These are phyloP conservation scores for Neoarius graeffei DNA, from an alignment of 2,113 vertebrate genomes.

Conservation along the genomic window DNA sequence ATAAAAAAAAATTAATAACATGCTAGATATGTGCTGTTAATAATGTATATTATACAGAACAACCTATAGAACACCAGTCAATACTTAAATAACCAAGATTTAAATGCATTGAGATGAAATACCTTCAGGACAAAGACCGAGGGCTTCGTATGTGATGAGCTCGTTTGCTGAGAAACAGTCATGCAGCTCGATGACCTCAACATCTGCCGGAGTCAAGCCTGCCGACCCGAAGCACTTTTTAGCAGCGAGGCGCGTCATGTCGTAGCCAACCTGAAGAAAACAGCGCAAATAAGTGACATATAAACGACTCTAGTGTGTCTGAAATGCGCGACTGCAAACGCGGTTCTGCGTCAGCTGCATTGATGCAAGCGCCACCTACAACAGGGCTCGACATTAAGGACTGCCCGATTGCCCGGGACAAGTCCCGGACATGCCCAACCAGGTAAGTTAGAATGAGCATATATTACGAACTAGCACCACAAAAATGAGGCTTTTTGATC, in stretches of 20 bases:
- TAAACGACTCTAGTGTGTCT: too few species aligned
- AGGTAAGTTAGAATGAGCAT: too few species aligned
- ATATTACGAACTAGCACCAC: too few species aligned
- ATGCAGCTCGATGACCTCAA: conserved; percentile 93
- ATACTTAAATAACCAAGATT: background rate
- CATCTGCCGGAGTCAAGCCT: conserved; percentile 79
- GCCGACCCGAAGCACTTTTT: conserved; percentile 78
- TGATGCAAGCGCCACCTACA: background rate
- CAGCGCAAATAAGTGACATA: background rate
- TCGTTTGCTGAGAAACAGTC: conserved; percentile 96
- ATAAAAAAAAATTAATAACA: background rate
- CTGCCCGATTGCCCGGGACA: too few species aligned
- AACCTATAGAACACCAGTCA: background rate
- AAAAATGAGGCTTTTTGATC: too few species aligned
- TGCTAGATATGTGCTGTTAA: background rate
- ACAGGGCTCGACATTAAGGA: too few species aligned
- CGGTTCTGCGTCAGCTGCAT: background rate
- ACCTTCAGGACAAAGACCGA: conserved; percentile 93
- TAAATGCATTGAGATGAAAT: background rate
- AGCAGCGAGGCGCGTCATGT: conserved; percentile 86
- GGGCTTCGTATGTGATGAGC: conserved; percentile 91
- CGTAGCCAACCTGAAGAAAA: conserved; percentile 82
- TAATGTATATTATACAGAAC: background rate
- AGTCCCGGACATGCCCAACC: too few species aligned
- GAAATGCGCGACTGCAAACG: background rate